Evolutionary conservation across 2,797 vertebrate species (phyloP).

Genomic region (Leucoraja ocellata): DNA sequence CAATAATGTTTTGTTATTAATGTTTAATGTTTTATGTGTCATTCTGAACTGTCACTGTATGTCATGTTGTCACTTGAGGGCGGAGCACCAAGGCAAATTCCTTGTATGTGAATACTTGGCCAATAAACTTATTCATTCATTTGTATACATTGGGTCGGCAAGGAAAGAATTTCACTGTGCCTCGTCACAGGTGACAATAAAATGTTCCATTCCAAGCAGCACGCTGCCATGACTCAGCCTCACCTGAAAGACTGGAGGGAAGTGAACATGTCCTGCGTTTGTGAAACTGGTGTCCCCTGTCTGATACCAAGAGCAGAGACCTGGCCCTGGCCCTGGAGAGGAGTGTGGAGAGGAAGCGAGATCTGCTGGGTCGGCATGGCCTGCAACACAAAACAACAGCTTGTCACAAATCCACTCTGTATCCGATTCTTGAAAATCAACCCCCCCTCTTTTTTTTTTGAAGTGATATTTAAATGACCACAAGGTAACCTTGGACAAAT

Average conservation of each 20-base stretch:
- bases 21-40: too few relatives aligned
- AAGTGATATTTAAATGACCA: neutral
- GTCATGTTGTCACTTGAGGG: too few relatives aligned
- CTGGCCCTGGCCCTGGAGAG: constrained; percentile 30
- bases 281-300: constrained; percentile 29
- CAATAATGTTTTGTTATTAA: too few relatives aligned
- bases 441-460: neutral
- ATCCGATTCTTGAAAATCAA: neutral
- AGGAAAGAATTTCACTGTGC: too few relatives aligned
- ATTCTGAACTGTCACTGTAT: too few relatives aligned
- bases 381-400: neutral
- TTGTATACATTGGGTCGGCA: too few relatives aligned
- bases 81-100: too few relatives aligned
- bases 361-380: constrained; percentile 30
- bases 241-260: constrained; percentile 38
- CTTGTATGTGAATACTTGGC: too few relatives aligned
- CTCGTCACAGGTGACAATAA: too few relatives aligned
- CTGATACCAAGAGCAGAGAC: constrained; percentile 13
- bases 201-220: neutral
- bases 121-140: too few relatives aligned
- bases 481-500: neutral
- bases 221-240: neutral
- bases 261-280: constrained; percentile 34
- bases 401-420: neutral
- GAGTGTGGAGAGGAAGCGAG: constrained; percentile 27